Percentiles rank a stretch among this genome's conserved stretches.
These are phyloP conservation scores for Melanotaenia parkinsoni DNA, from an alignment of 2,797 vertebrate genomes.

Conservation along the genomic window DNA sequence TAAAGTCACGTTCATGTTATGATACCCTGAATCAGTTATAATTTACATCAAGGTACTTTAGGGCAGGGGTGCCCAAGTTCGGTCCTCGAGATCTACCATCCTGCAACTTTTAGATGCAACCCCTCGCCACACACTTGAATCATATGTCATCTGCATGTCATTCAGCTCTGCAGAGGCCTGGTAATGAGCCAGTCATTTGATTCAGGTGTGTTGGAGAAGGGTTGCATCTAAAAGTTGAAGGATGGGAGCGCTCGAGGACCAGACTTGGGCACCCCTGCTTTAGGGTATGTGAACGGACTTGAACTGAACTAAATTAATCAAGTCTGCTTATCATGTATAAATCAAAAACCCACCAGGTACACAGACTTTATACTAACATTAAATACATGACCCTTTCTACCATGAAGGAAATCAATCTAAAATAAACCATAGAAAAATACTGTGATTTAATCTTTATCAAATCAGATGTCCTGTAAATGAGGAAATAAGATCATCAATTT, in stretches of 20 bases:
- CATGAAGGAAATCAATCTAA: not conserved
- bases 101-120: no score
- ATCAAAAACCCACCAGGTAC: conserved; percentile 1
- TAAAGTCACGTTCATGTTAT: conserved; percentile 7
- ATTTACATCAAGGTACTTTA: conserved; percentile 29
- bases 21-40: conserved; percentile 11
- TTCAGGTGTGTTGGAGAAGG: no score
- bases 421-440: not conserved
- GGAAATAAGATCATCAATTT: not conserved
- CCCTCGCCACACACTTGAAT: no score
- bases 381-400: no score
- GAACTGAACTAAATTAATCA: conserved; percentile 22
- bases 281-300: conserved; percentile 3
- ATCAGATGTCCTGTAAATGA: no score
- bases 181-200: no score
- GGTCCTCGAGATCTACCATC: no score
- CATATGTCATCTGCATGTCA: no score
- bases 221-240: no score
- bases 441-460: not conserved
- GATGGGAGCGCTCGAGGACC: no score
- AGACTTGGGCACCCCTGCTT: no score
- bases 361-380: not conserved
- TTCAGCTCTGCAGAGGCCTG: no score
- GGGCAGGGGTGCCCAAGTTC: not conserved
- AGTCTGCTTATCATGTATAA: conserved; percentile 13